Conservation (phyloP, 2,888 invertebrate genomes). For the Synergus umbraculus region DNA sequence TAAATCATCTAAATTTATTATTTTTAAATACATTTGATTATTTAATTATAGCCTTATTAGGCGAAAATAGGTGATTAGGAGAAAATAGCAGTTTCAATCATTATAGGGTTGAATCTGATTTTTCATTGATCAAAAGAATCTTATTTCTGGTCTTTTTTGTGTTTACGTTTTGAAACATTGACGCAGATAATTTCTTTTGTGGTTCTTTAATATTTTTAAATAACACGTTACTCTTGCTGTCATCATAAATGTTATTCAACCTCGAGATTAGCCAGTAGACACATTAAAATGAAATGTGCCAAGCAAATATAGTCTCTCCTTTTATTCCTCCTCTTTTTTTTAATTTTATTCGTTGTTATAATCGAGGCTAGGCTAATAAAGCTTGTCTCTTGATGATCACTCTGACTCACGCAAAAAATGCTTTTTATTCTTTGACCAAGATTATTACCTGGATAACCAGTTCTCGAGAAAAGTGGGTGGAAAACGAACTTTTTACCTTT, state of each 20-base stretch:
- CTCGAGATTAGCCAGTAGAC: background rate
- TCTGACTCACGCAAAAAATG: background rate
- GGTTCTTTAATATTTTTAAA: background rate
- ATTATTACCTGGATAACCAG: background rate
- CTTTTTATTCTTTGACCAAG: background rate
- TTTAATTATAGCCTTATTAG: no score
- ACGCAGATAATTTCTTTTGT: no score
- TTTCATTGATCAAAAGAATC: no score
- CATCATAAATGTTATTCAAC: background rate
- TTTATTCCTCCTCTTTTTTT: background rate
- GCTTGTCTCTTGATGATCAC: background rate
- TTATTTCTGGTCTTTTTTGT: no score
- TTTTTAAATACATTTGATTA: no score
- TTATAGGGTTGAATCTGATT: no score
- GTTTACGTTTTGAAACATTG: no score
- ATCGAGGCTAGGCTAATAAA: background rate
- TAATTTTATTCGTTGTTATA: background rate
- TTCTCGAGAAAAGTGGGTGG: background rate
- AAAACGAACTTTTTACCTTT: background rate
- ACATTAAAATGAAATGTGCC: slow-evolving; percentile 20
- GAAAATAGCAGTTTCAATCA: no score
- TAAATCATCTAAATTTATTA: no score
- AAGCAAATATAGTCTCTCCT: slow-evolving; percentile 7
- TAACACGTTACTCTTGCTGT: background rate
- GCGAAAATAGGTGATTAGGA: no score